A percentile compares a stretch with the other conserved stretches of the same genome.
phyloP scores from a whole-genome alignment of 2,113 vertebrate genomes.

The Platanista minor region DNA sequence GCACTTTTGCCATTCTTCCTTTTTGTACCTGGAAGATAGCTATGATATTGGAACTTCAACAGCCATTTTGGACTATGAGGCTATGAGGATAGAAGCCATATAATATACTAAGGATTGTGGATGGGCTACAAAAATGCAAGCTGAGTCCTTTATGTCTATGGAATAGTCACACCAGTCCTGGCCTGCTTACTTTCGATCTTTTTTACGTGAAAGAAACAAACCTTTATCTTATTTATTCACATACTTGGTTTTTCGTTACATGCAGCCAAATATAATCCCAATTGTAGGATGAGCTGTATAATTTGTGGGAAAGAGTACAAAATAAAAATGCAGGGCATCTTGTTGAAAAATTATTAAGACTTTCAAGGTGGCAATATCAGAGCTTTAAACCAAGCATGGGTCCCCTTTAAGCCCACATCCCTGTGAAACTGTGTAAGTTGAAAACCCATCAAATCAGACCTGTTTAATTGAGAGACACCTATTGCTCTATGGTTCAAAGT shows the following conservation, averaged over 20 bases:
- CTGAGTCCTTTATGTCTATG: background rate
- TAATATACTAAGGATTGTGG: background rate
- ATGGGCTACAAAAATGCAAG: background rate
- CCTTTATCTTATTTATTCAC: background rate
- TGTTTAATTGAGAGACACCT: background rate
- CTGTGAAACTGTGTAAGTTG: background rate
- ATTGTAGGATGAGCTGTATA: background rate
- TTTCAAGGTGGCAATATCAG: background rate
- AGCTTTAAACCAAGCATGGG: background rate
- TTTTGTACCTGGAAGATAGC: background rate
- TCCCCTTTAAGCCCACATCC: background rate
- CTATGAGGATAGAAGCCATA: background rate
- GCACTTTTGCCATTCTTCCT: background rate
- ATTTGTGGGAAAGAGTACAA: background rate
- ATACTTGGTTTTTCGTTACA: background rate
- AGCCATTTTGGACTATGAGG: background rate
- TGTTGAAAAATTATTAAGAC: background rate
- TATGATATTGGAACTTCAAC: background rate
- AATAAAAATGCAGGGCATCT: background rate
- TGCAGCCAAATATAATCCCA: background rate
- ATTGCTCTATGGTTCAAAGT: background rate
- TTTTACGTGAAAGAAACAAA: background rate
- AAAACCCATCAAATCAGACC: background rate
- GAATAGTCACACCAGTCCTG: background rate
- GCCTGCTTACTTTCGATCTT: background rate